These are phyloP conservation scores for Antedon mediterranea DNA, from an alignment of 53 echinoderm and acorn worm species.

Conservation along the genomic window DNA sequence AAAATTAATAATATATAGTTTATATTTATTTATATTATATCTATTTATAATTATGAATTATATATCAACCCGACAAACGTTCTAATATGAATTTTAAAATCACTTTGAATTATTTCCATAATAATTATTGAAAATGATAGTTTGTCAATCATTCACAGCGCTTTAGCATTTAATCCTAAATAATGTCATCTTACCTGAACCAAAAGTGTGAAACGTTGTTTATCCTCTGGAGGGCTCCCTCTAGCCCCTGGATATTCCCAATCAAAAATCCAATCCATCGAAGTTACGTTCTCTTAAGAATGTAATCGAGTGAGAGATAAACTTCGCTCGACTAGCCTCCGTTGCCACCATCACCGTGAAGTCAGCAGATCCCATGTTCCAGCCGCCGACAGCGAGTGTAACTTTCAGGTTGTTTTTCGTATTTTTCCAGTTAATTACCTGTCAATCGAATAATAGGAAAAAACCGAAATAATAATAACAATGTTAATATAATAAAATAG, in stretches of 20 bases:
- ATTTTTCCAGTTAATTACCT: not conserved
- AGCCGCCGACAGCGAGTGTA: not conserved
- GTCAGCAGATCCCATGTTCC: conserved; percentile 5
- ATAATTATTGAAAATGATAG: too few species aligned
- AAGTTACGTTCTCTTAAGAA: not conserved
- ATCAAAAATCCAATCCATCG: conserved; percentile 2
- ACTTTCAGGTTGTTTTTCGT: not conserved
- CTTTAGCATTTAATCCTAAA: too few species aligned
- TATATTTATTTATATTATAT: too few species aligned
- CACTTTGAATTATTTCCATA: conserved; percentile 4
- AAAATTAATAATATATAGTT: too few species aligned
- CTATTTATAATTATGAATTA: too few species aligned
- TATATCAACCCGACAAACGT: too few species aligned
- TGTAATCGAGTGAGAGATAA: not conserved
- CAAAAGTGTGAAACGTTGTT: not conserved
- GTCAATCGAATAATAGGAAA: not conserved
- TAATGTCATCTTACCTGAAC: too few species aligned
- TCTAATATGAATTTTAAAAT: too few species aligned
- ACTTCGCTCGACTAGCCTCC: not conserved
- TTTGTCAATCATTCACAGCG: too few species aligned
- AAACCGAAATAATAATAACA: not conserved
- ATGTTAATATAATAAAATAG: not conserved
- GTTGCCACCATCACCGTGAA: conserved; percentile 3
- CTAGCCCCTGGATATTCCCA: conserved; percentile 10
- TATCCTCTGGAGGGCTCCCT: conserved; percentile 7